These are phyloP conservation scores for Synodontis membranacea DNA, from an alignment of 2,113 vertebrate genomes.

Conservation along the genomic window DNA sequence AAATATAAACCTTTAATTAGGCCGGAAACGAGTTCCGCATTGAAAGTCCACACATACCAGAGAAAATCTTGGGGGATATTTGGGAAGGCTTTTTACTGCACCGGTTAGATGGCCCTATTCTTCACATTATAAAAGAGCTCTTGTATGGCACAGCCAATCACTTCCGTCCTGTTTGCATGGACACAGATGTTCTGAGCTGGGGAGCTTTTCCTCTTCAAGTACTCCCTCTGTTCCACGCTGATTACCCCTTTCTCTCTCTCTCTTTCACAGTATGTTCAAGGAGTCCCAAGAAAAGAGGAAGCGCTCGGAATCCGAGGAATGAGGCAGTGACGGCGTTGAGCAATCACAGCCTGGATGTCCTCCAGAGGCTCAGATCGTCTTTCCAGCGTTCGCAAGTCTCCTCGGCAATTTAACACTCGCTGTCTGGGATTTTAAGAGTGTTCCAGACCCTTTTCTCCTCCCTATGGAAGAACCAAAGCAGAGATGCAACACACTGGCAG, in stretches of 20 bases:
- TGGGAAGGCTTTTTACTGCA: constrained; percentile 37
- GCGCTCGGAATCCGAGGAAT: constrained; percentile 72
- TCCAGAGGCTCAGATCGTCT: constrained; percentile 58
- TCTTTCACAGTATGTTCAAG: constrained; percentile 37
- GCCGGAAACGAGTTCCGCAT: constrained; percentile 16
- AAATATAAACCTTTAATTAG: constrained; percentile 27
- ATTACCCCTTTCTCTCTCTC: constrained; percentile 41
- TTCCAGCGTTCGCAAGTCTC: constrained; percentile 51
- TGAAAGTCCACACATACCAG: constrained; percentile 30
- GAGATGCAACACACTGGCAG: constrained; percentile 9
- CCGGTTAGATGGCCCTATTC: constrained; percentile 43
- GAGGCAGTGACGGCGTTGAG: constrained; percentile 69
- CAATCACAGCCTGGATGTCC: constrained; percentile 62
- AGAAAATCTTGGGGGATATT: constrained; percentile 40
- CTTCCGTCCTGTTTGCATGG: constrained; percentile 59
- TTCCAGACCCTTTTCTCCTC: constrained; percentile 5
- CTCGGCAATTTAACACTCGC: constrained; percentile 39
- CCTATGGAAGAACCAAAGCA: constrained; percentile 1
- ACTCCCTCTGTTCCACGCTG: constrained; percentile 44
- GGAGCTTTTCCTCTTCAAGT: constrained; percentile 55
- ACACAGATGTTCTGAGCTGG: constrained; percentile 57
- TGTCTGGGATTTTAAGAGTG: constrained; percentile 10
- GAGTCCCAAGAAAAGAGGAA: constrained; percentile 68
- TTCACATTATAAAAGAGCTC: constrained; percentile 43
- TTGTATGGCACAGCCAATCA: constrained; percentile 57